Evolutionary conservation across 2,797 vertebrate genomes (phyloP).

Genomic region (Megaceryle alcyon): DNA sequence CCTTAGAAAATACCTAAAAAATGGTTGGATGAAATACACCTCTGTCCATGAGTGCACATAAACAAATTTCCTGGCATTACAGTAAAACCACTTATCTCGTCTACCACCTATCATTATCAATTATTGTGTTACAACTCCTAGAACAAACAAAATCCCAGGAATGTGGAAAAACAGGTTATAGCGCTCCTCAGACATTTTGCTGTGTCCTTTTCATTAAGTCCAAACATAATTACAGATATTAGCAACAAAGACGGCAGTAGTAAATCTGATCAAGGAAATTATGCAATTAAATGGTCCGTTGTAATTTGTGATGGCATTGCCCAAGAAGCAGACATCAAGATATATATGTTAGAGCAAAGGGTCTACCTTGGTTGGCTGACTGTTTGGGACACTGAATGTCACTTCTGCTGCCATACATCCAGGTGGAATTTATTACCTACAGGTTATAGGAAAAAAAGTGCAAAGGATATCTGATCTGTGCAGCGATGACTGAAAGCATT

Average conservation of each 20-base stretch:
- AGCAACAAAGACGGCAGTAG: background rate
- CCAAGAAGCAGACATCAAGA: slow-evolving; percentile 1
- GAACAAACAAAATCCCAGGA: slow-evolving; percentile 44
- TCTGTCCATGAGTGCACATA: background rate
- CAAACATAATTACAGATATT: slow-evolving; percentile 41
- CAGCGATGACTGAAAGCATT: background rate
- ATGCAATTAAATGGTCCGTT: background rate
- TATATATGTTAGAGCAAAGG: background rate
- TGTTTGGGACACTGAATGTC: background rate
- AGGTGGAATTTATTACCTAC: background rate
- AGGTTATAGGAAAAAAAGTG: background rate
- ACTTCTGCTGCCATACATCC: background rate
- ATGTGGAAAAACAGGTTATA: slow-evolving; percentile 41
- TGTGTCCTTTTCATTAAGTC: slow-evolving; percentile 20
- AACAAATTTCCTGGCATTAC: slow-evolving; percentile 54
- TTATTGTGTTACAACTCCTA: background rate
- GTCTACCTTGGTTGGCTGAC: background rate
- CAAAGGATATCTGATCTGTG: background rate
- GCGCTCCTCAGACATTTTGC: slow-evolving; percentile 1
- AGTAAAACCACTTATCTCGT: slow-evolving; percentile 50
- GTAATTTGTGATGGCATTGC: background rate
- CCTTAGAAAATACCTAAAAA: background rate
- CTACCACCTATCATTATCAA: slow-evolving; percentile 39
- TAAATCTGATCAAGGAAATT: slow-evolving; percentile 35
- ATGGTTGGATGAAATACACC: background rate